Evolutionary conservation across 2,113 vertebrate species (phyloP).

Genomic region (Ibidorhyncha struthersii): DNA sequence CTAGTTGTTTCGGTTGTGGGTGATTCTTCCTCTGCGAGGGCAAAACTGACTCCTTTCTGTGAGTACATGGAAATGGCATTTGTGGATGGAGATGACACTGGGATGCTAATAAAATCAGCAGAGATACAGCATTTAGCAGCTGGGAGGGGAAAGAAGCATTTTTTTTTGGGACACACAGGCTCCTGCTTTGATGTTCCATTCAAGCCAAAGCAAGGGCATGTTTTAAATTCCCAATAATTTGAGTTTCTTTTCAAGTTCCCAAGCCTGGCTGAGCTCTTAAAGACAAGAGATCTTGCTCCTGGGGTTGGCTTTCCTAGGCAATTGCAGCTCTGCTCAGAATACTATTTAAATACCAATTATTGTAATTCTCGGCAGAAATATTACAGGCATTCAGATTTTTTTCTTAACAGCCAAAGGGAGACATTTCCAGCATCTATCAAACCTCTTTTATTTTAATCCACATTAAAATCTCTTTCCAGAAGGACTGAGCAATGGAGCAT

Average conservation of each 20-base stretch:
- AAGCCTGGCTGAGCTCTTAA: conserved; percentile 44
- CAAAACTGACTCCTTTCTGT: neutral
- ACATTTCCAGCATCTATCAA: conserved; percentile 55
- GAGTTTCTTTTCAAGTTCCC: conserved; percentile 53
- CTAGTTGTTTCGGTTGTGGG: neutral
- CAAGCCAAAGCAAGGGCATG: conserved; percentile 45
- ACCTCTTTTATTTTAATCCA: conserved; percentile 55
- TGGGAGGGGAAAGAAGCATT: neutral
- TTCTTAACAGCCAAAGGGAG: conserved; percentile 38
- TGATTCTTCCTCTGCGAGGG: neutral
- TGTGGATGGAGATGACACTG: neutral
- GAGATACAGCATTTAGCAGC: conserved; percentile 18
- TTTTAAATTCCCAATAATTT: conserved; percentile 57
- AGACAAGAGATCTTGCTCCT: conserved; percentile 65
- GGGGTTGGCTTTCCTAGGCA: conserved; percentile 62
- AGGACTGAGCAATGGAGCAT: neutral
- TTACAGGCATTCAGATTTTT: conserved; percentile 60
- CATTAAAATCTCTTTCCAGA: conserved; percentile 44
- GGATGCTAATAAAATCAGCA: neutral
- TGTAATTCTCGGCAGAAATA: conserved; percentile 70
- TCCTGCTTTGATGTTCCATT: conserved; percentile 44
- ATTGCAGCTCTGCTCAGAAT: conserved; percentile 46
- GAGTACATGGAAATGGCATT: neutral
- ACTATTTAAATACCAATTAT: conserved; percentile 73
- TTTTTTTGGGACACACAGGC: neutral